A percentile compares a stretch with the other conserved stretches of the same genome.
These are phyloP conservation scores for Seladonia tumulorum DNA, from an alignment of 2,888 invertebrate genomes.

Conservation along the genomic window DNA sequence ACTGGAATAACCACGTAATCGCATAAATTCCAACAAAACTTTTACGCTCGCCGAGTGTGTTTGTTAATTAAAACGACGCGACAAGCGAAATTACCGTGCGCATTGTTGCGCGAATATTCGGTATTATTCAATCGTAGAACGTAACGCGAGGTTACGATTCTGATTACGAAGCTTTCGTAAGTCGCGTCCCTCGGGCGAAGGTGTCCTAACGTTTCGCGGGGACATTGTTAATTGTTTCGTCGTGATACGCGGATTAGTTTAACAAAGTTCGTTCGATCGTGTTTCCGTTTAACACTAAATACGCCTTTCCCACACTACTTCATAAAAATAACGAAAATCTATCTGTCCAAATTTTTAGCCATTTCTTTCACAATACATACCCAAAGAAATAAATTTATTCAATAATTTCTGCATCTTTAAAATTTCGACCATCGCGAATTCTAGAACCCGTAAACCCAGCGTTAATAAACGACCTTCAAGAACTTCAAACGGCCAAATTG, in stretches of 20 bases:
- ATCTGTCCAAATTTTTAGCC: too few relatives aligned
- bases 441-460: too few relatives aligned
- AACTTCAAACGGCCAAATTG: neutral
- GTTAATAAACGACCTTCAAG: neutral
- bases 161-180: neutral
- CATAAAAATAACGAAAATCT: too few relatives aligned
- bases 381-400: too few relatives aligned
- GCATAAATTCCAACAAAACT: neutral
- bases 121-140: neutral
- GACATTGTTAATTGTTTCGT: neutral
- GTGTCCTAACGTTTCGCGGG: neutral
- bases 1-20: neutral
- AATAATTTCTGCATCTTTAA: too few relatives aligned
- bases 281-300: too few relatives aligned
- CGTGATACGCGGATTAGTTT: neutral
- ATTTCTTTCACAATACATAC: too few relatives aligned
- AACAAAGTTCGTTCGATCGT: neutral
- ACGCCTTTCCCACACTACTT: too few relatives aligned
- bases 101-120: neutral
- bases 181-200: neutral
- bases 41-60: neutral
- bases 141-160: neutral
- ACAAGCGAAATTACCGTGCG: neutral
- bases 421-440: too few relatives aligned
- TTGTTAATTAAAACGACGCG: conserved; percentile 6